phyloP scores from a whole-genome alignment of 2,888 invertebrate genomes.

The Pycnomerus fuliginosus region DNA sequence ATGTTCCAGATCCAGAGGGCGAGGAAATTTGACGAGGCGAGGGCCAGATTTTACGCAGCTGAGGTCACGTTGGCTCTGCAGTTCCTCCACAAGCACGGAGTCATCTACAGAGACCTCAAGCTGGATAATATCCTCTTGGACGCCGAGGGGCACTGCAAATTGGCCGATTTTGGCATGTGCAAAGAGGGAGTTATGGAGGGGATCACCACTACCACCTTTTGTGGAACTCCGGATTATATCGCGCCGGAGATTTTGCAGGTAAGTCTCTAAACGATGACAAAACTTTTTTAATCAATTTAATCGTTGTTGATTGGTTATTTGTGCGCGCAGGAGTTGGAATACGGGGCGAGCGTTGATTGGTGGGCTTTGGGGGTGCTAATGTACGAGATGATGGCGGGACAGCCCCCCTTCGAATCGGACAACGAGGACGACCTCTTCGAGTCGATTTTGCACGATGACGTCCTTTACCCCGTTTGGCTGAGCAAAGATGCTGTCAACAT shows the following conservation, averaged over 20 bases:
- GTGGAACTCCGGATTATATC: conserved; percentile 99
- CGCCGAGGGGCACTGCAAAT: conserved; percentile 91
- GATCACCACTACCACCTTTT: conserved; percentile 92
- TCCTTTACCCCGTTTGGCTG: conserved; percentile 96
- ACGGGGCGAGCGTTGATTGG: conserved; percentile 88
- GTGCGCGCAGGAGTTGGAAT: conserved; percentile 57
- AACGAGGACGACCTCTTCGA: conserved; percentile 99
- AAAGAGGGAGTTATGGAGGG: conserved; percentile 92
- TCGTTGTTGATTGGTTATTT: too few species aligned
- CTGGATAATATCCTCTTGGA: conserved; percentile 97
- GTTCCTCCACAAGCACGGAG: conserved; percentile 95
- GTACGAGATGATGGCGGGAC: conserved; percentile 99
- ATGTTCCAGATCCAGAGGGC: conserved; percentile 99
- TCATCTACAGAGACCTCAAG: conserved; percentile 98
- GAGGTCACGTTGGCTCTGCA: conserved; percentile 97
- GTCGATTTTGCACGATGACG: conserved; percentile 97
- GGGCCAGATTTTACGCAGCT: conserved; percentile 96
- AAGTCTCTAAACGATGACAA: too few species aligned
- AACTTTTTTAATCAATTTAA: too few species aligned
- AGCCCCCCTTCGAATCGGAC: conserved; percentile 99
- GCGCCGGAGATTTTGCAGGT: conserved; percentile 75
- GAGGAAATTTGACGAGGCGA: conserved; percentile 94
- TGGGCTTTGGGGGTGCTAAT: conserved; percentile 98
- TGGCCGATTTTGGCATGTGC: conserved; percentile 92
- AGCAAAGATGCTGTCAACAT: conserved; percentile 88